Evolutionary conservation across 2,888 invertebrate species (phyloP).

Genomic region (Malthinus seriepunctatus): DNA sequence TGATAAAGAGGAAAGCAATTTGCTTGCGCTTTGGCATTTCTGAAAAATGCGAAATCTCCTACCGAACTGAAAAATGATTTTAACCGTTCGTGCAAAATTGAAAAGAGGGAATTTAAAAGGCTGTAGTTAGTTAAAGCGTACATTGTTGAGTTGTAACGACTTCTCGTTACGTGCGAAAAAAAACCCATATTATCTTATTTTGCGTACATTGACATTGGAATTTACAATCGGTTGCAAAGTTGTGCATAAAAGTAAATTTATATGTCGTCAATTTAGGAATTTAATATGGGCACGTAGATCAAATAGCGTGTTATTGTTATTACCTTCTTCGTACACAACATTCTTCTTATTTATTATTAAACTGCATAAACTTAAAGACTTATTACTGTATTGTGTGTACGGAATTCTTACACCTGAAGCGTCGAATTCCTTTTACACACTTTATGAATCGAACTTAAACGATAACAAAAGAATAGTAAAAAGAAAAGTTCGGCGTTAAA

Average conservation of each 20-base stretch:
- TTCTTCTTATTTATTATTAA: slow-evolving; percentile 21
- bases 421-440: neutral
- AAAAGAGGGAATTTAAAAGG: neutral
- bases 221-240: slow-evolving; percentile 9
- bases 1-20: neutral
- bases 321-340: slow-evolving; percentile 15
- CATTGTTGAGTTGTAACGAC: too few species aligned
- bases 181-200: neutral
- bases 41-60: neutral
- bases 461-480: neutral
- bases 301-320: slow-evolving; percentile 25
- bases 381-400: slow-evolving; percentile 30
- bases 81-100: neutral
- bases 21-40: neutral
- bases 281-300: slow-evolving; percentile 37
- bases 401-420: slow-evolving; percentile 17
- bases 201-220: slow-evolving; percentile 5
- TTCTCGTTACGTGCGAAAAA: neutral
- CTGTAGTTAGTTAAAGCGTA: neutral
- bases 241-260: slow-evolving; percentile 36
- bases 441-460: slow-evolving; percentile 15
- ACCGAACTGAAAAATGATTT: too few species aligned
- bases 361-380: slow-evolving; percentile 24
- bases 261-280: slow-evolving; percentile 38
- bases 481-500: neutral